Evolutionary conservation across 1,140 invertebrate species (phyloP), one percentile per base, ranked within the genome.

Genomic region (Sarcophaga peregrina): DNA sequence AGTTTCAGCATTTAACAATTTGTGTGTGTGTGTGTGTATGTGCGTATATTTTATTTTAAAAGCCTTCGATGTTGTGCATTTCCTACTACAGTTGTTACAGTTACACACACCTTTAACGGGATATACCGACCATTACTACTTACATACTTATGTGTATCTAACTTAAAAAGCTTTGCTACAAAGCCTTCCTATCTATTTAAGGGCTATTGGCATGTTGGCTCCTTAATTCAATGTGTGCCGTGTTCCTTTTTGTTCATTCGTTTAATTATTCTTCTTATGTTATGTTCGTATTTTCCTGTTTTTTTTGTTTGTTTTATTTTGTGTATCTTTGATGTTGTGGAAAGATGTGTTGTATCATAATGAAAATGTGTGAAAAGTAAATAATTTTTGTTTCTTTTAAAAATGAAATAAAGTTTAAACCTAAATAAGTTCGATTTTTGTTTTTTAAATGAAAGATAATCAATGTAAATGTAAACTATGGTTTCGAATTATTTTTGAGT

Each of bases 281-380:
- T 37, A 2, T 37, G 1, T 37, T 37, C 25, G 25, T 37, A 37
- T 37, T 37, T 37, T 37, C 4, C 47, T 81, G 9, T 15, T 47
- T n/a, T 47, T n/a, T 46, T 25, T 82, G 15, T 68, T 47, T 73
- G 52, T 17, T 72, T 68, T 45, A 54, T 82, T 86, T 86, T 86
- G 85, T 87, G 86, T 86, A 89, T 87, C 87, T 87, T 89, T 86
- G 88, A 87, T 89, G 88, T 89, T 89, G 88, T 89, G 88, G 87
- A 89, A 84, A 87, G 86, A 85, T 89, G 88, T 89, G 88, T 89
- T 86, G 76, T 81, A 62, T 46, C 58, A 81, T 62, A 81, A 81
- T 46, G n/a, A 54, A 13, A 80, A 54, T 58, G 11, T 37, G 20
- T 37, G 13, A 74, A 37, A 25, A 74, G 13, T 75, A 47, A 47